Evolutionary conservation across 1,140 invertebrate genomes (phyloP).

Genomic region (Brachionus rubens): DNA sequence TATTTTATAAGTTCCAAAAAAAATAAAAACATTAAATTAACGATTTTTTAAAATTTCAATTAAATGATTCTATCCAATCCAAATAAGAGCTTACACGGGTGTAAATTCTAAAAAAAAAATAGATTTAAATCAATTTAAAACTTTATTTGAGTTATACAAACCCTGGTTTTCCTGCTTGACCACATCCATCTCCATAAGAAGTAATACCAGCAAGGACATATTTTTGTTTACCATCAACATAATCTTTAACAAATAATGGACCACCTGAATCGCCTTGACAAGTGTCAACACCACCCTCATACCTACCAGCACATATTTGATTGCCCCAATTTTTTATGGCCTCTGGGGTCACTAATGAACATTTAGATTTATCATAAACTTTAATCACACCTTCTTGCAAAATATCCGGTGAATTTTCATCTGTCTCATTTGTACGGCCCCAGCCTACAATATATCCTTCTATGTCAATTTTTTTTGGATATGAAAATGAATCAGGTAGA

Average conservation of each 20-base stretch:
- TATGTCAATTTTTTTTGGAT: neutral
- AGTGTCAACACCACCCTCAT: conserved; percentile 9
- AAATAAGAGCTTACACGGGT: neutral
- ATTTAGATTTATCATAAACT: neutral
- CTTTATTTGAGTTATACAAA: neutral
- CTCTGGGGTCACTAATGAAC: neutral
- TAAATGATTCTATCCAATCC: conserved; percentile 42
- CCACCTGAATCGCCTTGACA: conserved; percentile 44
- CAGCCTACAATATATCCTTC: neutral
- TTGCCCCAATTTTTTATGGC: conserved; percentile 11
- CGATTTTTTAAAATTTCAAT: no score
- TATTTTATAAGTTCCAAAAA: no score
- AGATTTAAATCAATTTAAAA: neutral
- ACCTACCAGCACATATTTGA: conserved; percentile 35
- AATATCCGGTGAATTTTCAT: neutral
- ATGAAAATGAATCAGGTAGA: neutral
- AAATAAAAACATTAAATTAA: no score
- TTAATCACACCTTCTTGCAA: conserved; percentile 7
- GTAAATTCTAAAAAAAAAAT: conserved; percentile 31
- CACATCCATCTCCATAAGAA: conserved; percentile 29
- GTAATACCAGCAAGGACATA: neutral
- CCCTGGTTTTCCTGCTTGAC: neutral
- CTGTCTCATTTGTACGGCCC: neutral
- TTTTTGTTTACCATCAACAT: neutral
- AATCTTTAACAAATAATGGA: neutral